Conservation (phyloP, 2,888 invertebrate genomes). For the Phoronis australis region DNA sequence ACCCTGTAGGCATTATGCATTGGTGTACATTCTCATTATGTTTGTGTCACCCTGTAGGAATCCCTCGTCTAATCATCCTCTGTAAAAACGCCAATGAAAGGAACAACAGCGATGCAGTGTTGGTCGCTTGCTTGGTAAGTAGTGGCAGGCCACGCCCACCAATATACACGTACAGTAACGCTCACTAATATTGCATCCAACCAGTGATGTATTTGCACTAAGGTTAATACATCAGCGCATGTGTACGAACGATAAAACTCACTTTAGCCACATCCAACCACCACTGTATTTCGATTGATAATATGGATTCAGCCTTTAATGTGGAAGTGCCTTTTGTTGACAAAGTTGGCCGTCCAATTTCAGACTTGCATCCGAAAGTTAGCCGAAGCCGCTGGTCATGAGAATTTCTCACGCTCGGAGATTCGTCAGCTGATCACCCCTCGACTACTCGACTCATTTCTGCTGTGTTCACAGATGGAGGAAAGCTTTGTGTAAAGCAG, state of each 20-base stretch:
- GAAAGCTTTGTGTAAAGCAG: conserved; percentile 75
- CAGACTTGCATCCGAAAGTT: conserved; percentile 66
- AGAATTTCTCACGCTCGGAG: conserved; percentile 56
- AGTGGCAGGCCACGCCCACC: no score
- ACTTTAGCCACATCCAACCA: no score
- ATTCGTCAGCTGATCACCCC: conserved; percentile 71
- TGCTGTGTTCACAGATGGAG: conserved; percentile 72
- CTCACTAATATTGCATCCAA: no score
- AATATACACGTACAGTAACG: no score
- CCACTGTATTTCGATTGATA: no score
- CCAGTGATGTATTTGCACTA: no score
- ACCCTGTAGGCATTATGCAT: no score
- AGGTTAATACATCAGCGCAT: no score
- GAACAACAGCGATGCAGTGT: conserved; percentile 64
- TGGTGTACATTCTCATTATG: no score
- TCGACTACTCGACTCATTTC: conserved; percentile 71
- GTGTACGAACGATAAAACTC: no score
- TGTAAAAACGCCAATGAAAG: conserved; percentile 64
- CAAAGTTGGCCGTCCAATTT: conserved; percentile 26
- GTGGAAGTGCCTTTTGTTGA: no score
- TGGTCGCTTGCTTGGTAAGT: conserved; percentile 64
- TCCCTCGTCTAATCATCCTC: conserved; percentile 59
- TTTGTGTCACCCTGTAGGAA: conserved; percentile 53
- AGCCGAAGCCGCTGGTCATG: conserved; percentile 58
- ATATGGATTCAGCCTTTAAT: no score